Conservation (phyloP, 2,797 vertebrate genomes). For the Gastrophryne carolinensis region DNA sequence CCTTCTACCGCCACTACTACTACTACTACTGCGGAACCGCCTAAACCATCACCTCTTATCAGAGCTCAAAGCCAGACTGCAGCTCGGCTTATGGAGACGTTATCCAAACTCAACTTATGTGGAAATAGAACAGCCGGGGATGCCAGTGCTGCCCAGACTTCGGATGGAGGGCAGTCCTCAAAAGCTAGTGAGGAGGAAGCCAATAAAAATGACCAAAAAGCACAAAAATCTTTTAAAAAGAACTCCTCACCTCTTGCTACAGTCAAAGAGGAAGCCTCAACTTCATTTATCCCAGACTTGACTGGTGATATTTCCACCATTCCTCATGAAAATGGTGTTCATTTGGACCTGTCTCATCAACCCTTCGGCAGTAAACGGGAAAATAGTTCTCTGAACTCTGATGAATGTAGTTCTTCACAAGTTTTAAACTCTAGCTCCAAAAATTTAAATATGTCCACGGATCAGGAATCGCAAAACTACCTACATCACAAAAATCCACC, state of each 20-base stretch:
- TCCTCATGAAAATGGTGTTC: constrained; percentile 40
- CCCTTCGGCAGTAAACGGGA: constrained; percentile 44
- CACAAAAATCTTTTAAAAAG: constrained; percentile 73
- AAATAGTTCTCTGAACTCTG: constrained; percentile 41
- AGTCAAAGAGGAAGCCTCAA: constrained; percentile 81
- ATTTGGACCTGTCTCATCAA: constrained; percentile 29
- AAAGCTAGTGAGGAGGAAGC: constrained; percentile 60
- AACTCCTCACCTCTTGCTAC: constrained; percentile 81
- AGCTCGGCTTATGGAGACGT: constrained; percentile 82
- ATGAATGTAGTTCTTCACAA: constrained; percentile 52
- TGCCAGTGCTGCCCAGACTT: constrained; percentile 46
- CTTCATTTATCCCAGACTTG: constrained; percentile 48
- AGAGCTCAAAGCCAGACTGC: constrained; percentile 74
- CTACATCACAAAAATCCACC: constrained; percentile 43
- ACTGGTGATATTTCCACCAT: constrained; percentile 46
- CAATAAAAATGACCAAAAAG: constrained; percentile 68
- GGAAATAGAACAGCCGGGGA: constrained; percentile 60
- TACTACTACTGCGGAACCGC: constrained; percentile 67
- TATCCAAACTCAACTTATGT: constrained; percentile 80
- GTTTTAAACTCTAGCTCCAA: constrained; percentile 54
- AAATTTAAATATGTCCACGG: constrained; percentile 51
- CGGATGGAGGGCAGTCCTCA: constrained; percentile 58
- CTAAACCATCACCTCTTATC: constrained; percentile 68
- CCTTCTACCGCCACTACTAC: too few species aligned
- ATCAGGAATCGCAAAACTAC: constrained; percentile 46